A percentile compares a stretch with the other conserved stretches of the same genome.
Conservation (phyloP, 2,113 vertebrate species). For the Poeciliopsis turrubarensis region DNA sequence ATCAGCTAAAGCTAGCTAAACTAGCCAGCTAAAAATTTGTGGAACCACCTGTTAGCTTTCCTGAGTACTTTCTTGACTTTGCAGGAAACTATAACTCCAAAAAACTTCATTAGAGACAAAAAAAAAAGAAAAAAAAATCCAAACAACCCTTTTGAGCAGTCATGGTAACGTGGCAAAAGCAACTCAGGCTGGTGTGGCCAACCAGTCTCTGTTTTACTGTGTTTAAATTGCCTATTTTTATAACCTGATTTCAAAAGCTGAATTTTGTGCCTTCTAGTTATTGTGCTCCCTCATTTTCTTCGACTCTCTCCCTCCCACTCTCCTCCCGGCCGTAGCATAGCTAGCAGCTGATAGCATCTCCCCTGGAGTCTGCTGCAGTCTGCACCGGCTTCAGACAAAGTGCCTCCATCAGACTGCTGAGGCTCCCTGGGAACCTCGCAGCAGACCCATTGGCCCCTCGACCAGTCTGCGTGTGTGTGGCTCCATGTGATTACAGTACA, state of each 20-base stretch:
- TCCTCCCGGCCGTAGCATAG: slow-evolving; percentile 74
- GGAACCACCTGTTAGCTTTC: not conserved
- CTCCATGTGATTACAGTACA: slow-evolving; percentile 22
- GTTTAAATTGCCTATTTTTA: slow-evolving; percentile 15
- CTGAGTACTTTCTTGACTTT: not conserved
- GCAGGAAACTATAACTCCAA: no score
- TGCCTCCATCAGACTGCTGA: slow-evolving; percentile 80
- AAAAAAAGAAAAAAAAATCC: not conserved
- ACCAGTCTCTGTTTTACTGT: not conserved
- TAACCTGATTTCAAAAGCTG: slow-evolving; percentile 23
- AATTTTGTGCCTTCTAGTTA: slow-evolving; percentile 40
- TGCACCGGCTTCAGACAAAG: slow-evolving; percentile 82
- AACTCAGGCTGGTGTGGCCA: not conserved
- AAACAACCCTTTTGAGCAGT: slow-evolving; percentile 37
- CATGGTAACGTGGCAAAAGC: slow-evolving; percentile 13
- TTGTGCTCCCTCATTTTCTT: slow-evolving; percentile 29
- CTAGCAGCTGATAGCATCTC: slow-evolving; percentile 83
- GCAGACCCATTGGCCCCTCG: slow-evolving; percentile 74
- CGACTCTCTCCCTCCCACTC: slow-evolving; percentile 40
- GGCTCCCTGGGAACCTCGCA: slow-evolving; percentile 81
- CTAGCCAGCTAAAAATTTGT: no score
- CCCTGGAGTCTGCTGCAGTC: slow-evolving; percentile 83
- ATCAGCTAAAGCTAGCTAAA: not conserved
- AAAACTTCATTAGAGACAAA: not conserved
- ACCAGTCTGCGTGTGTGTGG: slow-evolving; percentile 30